phyloP scores from a whole-genome alignment of 2,888 invertebrate species.

The Epirrhoe alternata region DNA sequence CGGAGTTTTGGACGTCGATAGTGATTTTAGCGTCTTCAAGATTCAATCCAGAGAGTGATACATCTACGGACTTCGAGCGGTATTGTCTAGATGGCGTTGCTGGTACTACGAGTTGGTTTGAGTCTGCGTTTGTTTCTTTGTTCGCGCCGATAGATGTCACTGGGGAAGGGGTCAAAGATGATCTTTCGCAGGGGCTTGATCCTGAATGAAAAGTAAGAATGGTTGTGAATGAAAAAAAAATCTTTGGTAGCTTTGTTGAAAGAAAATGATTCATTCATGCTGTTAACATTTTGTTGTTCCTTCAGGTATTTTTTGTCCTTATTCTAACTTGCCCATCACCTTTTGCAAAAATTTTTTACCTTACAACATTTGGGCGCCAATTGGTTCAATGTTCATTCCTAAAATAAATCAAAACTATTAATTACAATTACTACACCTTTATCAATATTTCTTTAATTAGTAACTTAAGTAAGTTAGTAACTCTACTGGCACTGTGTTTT shows the following conservation, averaged over 20 bases:
- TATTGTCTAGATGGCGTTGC: conserved; percentile 72
- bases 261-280: not conserved
- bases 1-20: conserved; percentile 73
- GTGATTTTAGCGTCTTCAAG: conserved; percentile 75
- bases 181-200: conserved; percentile 77
- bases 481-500: not conserved
- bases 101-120: conserved; percentile 72
- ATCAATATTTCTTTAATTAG: not conserved
- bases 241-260: not conserved
- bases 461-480: not conserved
- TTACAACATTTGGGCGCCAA: conserved; percentile 61
- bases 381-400: conserved; percentile 65
- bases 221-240: not conserved
- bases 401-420: conserved; percentile 58
- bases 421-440: conserved; percentile 1
- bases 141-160: conserved; percentile 65
- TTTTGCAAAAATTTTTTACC: conserved; percentile 56
- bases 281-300: not conserved
- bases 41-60: conserved; percentile 69
- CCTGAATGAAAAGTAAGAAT: conserved; percentile 59
- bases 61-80: conserved; percentile 85
- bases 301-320: no score
- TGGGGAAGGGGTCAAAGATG: conserved; percentile 75
- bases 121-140: conserved; percentile 64
- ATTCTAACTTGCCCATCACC: conserved; percentile 37